A percentile compares a stretch with the other conserved stretches of the same genome.
Conservation (phyloP, 1,140 invertebrate genomes). For the Lordiphosa collinella region DNA sequence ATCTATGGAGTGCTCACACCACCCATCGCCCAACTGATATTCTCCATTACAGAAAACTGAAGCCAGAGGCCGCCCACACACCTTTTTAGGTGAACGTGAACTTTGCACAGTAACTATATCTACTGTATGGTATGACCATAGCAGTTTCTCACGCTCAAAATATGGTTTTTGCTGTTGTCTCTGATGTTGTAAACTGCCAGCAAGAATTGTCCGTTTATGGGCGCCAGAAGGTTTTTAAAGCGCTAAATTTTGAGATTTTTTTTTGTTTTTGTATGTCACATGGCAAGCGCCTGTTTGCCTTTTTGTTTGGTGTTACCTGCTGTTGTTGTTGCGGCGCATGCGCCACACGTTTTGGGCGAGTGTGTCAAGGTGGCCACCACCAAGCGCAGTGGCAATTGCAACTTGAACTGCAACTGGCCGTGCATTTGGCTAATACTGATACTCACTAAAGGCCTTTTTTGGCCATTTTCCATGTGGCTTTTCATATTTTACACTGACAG, state of each 20-base stretch:
- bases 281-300: conserved; percentile 46
- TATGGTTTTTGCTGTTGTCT: conserved; percentile 46
- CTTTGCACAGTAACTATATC: conserved; percentile 45
- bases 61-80: conserved; percentile 36
- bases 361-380: conserved; percentile 56
- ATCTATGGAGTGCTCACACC: conserved; percentile 11
- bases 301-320: conserved; percentile 16
- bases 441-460: conserved; percentile 53
- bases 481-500: conserved; percentile 48
- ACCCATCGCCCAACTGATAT: conserved; percentile 36
- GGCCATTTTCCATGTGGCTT: conserved; percentile 43
- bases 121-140: conserved; percentile 38
- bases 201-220: conserved; percentile 69
- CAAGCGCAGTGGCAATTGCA: conserved; percentile 30
- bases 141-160: conserved; percentile 73
- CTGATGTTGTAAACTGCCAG: conserved; percentile 49
- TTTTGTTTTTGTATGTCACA: conserved; percentile 4
- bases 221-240: conserved; percentile 55
- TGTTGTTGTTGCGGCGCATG: conserved; percentile 39
- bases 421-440: conserved; percentile 6
- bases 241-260: conserved; percentile 18
- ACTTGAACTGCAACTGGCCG: conserved; percentile 31
- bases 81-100: conserved; percentile 43
- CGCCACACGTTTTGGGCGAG: conserved; percentile 70
- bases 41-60: conserved; percentile 33